phyloP scores from a whole-genome alignment of 2,888 invertebrate genomes.

The Tubulanus polymorphus region DNA sequence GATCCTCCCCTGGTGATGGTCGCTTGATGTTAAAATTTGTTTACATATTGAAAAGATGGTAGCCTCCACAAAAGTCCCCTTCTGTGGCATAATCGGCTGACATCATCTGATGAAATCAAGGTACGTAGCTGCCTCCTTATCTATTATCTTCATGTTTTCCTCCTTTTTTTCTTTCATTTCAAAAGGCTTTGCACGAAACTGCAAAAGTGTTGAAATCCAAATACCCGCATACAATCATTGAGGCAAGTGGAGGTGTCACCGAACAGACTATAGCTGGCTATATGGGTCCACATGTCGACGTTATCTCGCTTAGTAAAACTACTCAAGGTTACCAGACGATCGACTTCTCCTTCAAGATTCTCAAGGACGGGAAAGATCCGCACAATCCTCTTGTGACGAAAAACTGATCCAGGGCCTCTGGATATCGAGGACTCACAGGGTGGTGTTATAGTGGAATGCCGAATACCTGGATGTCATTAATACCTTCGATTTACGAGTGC shows the following conservation, averaged over 20 bases:
- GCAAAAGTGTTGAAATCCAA: constrained; percentile 41
- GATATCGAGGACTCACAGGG: no score
- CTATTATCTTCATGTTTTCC: not conserved
- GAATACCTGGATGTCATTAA: no score
- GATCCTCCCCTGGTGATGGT: no score
- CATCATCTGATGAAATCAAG: no score
- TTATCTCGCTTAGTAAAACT: constrained; percentile 51
- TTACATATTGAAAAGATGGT: not conserved
- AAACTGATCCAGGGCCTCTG: no score
- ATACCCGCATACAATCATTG: constrained; percentile 46
- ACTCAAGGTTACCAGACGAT: constrained; percentile 53
- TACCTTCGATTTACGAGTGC: no score
- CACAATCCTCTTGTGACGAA: constrained; percentile 22
- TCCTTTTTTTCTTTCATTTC: constrained; percentile 18
- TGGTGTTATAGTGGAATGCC: no score
- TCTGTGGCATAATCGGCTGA: not conserved
- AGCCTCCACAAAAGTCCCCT: not conserved
- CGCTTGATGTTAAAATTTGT: no score
- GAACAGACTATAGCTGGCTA: constrained; percentile 40
- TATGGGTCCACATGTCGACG: constrained; percentile 45
- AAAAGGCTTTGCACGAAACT: constrained; percentile 38
- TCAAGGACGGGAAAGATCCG: constrained; percentile 38
- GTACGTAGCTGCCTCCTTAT: no score
- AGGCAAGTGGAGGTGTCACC: constrained; percentile 54
- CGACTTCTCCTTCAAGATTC: constrained; percentile 54